Evolutionary conservation across 2,888 invertebrate species (phyloP).

Genomic region (Pterobdella sp.): DNA sequence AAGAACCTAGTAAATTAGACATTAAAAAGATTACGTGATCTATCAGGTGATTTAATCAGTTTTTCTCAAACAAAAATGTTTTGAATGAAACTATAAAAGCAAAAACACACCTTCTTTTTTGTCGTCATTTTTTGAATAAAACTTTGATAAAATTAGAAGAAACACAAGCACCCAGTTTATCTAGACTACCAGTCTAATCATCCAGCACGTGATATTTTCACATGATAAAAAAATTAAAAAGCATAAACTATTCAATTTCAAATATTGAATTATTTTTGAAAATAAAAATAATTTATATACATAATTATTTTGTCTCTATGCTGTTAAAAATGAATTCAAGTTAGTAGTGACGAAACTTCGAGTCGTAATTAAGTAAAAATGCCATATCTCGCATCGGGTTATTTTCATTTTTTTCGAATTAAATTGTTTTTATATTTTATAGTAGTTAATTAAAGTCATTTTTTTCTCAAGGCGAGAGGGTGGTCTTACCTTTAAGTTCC

Average conservation of each 20-base stretch:
- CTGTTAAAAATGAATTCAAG: not conserved
- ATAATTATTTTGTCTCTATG: not conserved
- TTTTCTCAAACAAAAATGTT: not conserved
- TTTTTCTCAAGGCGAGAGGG: constrained; percentile 6
- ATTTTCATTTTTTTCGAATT: not conserved
- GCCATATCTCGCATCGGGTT: constrained; percentile 29
- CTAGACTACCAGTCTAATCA: too few species aligned
- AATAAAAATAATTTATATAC: not conserved
- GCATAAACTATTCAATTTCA: not conserved
- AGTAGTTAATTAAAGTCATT: not conserved
- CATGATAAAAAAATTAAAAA: not conserved
- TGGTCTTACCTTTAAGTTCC: constrained; percentile 9
- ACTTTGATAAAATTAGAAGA: too few species aligned
- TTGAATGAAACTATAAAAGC: too few species aligned
- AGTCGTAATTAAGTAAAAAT: not conserved
- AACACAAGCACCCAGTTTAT: too few species aligned
- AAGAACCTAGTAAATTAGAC: constrained; percentile 65
- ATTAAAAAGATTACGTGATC: not conserved
- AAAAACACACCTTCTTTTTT: too few species aligned
- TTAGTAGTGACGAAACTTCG: not conserved
- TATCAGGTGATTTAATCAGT: not conserved
- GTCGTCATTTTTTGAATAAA: too few species aligned
- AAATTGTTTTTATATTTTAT: not conserved
- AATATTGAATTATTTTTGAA: not conserved
- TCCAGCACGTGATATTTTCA: too few species aligned